phyloP scores from a whole-genome alignment of 2,113 vertebrate genomes.

The Malurus elegans region DNA sequence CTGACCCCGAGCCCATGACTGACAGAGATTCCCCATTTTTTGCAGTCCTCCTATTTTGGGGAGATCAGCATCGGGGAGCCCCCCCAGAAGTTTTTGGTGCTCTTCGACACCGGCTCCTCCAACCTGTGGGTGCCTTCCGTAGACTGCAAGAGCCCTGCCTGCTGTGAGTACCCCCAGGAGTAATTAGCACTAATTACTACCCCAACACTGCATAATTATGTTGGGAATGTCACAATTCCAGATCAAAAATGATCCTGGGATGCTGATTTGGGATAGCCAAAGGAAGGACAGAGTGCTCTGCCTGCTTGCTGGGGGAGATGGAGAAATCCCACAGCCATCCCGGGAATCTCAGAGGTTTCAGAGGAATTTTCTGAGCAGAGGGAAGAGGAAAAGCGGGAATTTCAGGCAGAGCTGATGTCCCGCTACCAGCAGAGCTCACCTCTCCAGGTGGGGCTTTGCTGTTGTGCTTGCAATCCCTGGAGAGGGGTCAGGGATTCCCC shows the following conservation, averaged over 20 bases:
- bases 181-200: rapidly evolving
- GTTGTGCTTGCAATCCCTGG: not conserved
- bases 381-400: not conserved
- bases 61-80: slow-evolving; percentile 71
- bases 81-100: slow-evolving; percentile 67
- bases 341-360: rapidly evolving
- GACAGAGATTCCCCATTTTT: rapidly evolving
- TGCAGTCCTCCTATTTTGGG: slow-evolving; percentile 67
- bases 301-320: too few species aligned
- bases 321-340: rapidly evolving
- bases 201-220: rapidly evolving
- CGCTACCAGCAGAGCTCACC: not conserved
- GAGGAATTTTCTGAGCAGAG: not conserved
- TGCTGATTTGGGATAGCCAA: not conserved
- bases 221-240: rapidly evolving
- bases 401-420: rapidly evolving
- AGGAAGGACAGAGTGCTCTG: too few species aligned
- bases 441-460: rapidly evolving
- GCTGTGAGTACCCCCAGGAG: slow-evolving; percentile 55
- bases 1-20: not conserved
- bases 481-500: not conserved
- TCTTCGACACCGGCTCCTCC: slow-evolving; percentile 71
- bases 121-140: slow-evolving; percentile 72
- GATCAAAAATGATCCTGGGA: rapidly evolving
- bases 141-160: slow-evolving; percentile 51